These are phyloP conservation scores for Mastomys coucha DNA, from an alignment of 2,113 vertebrate genomes.

Conservation along the genomic window DNA sequence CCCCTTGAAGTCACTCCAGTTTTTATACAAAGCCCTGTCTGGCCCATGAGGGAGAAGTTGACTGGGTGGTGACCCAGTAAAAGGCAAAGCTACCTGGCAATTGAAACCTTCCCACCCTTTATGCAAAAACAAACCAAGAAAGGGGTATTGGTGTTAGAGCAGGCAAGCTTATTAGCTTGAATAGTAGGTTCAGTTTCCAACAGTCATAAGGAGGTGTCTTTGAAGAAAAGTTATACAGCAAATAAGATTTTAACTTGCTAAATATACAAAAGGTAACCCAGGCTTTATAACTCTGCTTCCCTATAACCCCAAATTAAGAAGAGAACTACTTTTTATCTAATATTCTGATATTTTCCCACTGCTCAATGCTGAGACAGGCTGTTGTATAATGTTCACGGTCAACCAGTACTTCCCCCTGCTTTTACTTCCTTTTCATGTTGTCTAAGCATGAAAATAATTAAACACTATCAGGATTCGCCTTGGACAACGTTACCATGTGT, in stretches of 20 bases:
- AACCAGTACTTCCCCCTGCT: neutral
- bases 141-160: neutral
- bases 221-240: neutral
- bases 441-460: neutral
- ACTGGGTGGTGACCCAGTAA: neutral
- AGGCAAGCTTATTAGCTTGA: neutral
- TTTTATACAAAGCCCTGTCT: neutral
- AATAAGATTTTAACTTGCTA: neutral
- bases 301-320: neutral
- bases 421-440: slow-evolving; percentile 19
- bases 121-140: slow-evolving; percentile 21
- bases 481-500: neutral
- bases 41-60: neutral
- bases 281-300: neutral
- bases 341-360: neutral
- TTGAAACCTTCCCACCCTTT: slow-evolving; percentile 25
- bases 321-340: neutral
- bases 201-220: neutral
- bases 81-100: neutral
- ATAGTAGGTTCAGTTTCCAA: neutral
- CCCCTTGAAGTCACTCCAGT: neutral
- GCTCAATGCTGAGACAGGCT: neutral
- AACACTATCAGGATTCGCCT: slow-evolving; percentile 37
- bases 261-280: slow-evolving; percentile 8
- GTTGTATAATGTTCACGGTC: neutral